Conservation (phyloP, 2,888 invertebrate genomes). For the Amiota mariae region DNA sequence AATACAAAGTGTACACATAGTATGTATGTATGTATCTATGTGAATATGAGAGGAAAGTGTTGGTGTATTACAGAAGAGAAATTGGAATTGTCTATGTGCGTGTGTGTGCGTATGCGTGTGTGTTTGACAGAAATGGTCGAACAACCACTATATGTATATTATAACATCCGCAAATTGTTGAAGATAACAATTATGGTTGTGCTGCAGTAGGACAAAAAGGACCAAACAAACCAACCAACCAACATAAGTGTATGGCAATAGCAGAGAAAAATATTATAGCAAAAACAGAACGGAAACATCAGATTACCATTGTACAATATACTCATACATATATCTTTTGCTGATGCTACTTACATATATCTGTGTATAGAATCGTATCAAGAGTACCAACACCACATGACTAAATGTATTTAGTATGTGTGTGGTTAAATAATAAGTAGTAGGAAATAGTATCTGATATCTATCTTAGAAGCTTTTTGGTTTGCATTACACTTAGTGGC, state of each 20-base stretch:
- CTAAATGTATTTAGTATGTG: not conserved
- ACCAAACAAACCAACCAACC: too few relatives aligned
- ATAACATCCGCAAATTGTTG: slow-evolving; percentile 67
- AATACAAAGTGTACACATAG: not conserved
- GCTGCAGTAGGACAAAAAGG: slow-evolving; percentile 53
- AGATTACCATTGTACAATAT: slow-evolving; percentile 48
- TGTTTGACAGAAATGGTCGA: not conserved
- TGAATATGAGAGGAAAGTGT: too few relatives aligned
- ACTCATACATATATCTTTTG: too few relatives aligned
- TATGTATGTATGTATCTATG: too few relatives aligned
- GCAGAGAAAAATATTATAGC: slow-evolving; percentile 45
- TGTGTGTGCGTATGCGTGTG: not conserved
- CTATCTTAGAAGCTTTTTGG: not conserved
- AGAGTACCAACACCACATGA: too few relatives aligned
- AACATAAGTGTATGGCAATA: slow-evolving; percentile 27
- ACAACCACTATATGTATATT: slow-evolving; percentile 53
- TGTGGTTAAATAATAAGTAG: not conserved
- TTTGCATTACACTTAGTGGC: slow-evolving; percentile 1
- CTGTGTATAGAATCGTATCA: too few relatives aligned
- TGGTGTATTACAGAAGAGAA: not conserved
- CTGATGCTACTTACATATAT: too few relatives aligned
- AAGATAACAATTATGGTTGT: slow-evolving; percentile 64
- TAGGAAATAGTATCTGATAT: not conserved
- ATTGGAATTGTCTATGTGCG: not conserved
- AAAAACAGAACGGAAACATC: slow-evolving; percentile 53